Conservation (phyloP, 1,140 invertebrate species). For the Drosophila bocqueti region DNA sequence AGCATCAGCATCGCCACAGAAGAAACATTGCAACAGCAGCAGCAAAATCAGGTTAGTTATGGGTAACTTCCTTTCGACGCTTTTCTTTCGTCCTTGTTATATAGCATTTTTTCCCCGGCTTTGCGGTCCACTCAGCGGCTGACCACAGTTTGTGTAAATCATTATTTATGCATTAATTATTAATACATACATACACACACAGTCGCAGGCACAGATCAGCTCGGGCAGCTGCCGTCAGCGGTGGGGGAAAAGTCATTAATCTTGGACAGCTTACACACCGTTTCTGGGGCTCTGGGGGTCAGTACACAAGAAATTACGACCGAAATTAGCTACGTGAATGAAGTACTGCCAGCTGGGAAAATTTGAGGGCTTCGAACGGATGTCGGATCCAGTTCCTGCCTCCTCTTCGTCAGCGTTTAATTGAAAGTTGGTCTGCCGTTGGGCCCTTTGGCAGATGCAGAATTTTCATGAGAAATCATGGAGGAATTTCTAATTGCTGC, state of each 20-base stretch:
- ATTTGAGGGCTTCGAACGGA: constrained; percentile 3
- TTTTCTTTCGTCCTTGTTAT: constrained; percentile 22
- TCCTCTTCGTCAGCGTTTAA: constrained; percentile 9
- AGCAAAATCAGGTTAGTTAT: constrained; percentile 64
- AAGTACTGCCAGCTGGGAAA: constrained; percentile 22
- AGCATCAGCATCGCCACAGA: constrained; percentile 30
- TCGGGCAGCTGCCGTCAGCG: constrained; percentile 20
- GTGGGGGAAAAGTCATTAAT: constrained; percentile 42
- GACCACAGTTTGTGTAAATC: constrained; percentile 61
- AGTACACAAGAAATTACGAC: constrained; percentile 48
- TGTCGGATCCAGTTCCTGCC: not conserved
- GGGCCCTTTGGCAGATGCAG: constrained; percentile 15
- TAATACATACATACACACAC: constrained; percentile 53
- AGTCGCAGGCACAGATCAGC: constrained; percentile 3
- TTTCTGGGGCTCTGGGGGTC: constrained; percentile 18
- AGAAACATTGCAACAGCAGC: constrained; percentile 39
- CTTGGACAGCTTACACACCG: constrained; percentile 40
- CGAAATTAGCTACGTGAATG: constrained; percentile 36
- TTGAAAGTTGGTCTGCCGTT: constrained; percentile 34
- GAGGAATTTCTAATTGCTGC: constrained; percentile 44
- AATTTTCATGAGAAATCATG: constrained; percentile 35
- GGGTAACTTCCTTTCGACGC: constrained; percentile 11
- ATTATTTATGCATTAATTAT: constrained; percentile 74
- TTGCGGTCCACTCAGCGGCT: constrained; percentile 30
- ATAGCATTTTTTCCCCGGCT: constrained; percentile 24